Conservation (phyloP, 2,888 invertebrate genomes). For the Hemaris fuciformis region DNA sequence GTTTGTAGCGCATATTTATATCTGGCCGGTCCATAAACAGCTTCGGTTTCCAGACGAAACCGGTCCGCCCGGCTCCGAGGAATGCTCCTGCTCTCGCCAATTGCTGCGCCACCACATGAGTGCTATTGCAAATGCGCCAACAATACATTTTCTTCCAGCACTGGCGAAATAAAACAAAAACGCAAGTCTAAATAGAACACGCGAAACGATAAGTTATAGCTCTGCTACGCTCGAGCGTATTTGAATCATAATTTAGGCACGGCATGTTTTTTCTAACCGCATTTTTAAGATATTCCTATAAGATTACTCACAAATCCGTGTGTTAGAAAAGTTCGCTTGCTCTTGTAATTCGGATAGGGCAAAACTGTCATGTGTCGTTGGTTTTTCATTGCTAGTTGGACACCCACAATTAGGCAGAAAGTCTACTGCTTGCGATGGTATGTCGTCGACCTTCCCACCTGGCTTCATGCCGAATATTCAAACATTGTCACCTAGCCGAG, state of each 20-base stretch:
- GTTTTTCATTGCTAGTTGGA: not conserved
- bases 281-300: not conserved
- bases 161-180: slow-evolving; percentile 37
- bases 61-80: slow-evolving; percentile 69
- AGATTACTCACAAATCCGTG: not conserved
- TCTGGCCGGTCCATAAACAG: slow-evolving; percentile 76
- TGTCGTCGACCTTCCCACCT: slow-evolving; percentile 45
- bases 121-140: slow-evolving; percentile 61
- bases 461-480: slow-evolving; percentile 39
- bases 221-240: not conserved
- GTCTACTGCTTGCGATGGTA: slow-evolving; percentile 18
- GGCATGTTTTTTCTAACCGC: not conserved
- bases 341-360: not conserved
- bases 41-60: slow-evolving; percentile 53
- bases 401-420: not conserved
- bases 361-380: not conserved
- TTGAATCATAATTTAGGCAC: not conserved
- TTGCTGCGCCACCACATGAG: slow-evolving; percentile 49
- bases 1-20: slow-evolving; percentile 75
- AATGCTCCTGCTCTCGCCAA: slow-evolving; percentile 72
- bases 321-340: not conserved
- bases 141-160: slow-evolving; percentile 62
- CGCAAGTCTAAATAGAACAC: slow-evolving; percentile 32
- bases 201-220: slow-evolving; percentile 20
- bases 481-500: slow-evolving; percentile 36